phyloP scores from a whole-genome alignment of 2,888 invertebrate species.

The Aporophyla nigra region DNA sequence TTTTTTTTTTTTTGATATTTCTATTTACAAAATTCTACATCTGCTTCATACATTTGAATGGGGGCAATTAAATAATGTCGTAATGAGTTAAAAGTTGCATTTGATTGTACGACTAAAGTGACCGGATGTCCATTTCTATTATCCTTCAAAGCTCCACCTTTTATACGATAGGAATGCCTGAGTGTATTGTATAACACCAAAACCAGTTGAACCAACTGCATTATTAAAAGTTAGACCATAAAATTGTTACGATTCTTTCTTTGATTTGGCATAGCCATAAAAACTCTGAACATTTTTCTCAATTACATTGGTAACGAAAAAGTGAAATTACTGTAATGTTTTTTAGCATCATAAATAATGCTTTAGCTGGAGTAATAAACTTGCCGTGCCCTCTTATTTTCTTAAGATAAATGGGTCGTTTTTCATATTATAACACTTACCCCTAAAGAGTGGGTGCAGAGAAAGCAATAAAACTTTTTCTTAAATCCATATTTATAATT shows the following conservation, averaged over 20 bases:
- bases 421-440: constrained; percentile 18
- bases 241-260: constrained; percentile 13
- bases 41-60: constrained; percentile 43
- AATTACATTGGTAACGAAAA: constrained; percentile 61
- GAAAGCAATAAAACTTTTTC: constrained; percentile 20
- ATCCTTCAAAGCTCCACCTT: constrained; percentile 30
- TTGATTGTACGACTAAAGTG: constrained; percentile 51
- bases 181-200: constrained; percentile 17
- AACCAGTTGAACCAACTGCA: constrained; percentile 28
- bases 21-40: constrained; percentile 18
- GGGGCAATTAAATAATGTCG: constrained; percentile 40
- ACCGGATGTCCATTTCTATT: constrained; percentile 62
- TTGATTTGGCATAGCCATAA: constrained; percentile 7
- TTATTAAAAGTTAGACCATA: constrained; percentile 21
- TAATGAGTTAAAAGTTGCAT: constrained; percentile 30
- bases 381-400: constrained; percentile 72
- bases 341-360: constrained; percentile 72
- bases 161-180: constrained; percentile 23
- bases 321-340: constrained; percentile 69
- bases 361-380: constrained; percentile 69
- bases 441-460: constrained; percentile 2
- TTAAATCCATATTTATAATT: constrained; percentile 34
- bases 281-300: constrained; percentile 61
- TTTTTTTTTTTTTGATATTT: neutral
- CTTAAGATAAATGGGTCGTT: constrained; percentile 65